Evolutionary conservation across 2,888 invertebrate genomes (phyloP).

Genomic region (Podotricha telesiphe): DNA sequence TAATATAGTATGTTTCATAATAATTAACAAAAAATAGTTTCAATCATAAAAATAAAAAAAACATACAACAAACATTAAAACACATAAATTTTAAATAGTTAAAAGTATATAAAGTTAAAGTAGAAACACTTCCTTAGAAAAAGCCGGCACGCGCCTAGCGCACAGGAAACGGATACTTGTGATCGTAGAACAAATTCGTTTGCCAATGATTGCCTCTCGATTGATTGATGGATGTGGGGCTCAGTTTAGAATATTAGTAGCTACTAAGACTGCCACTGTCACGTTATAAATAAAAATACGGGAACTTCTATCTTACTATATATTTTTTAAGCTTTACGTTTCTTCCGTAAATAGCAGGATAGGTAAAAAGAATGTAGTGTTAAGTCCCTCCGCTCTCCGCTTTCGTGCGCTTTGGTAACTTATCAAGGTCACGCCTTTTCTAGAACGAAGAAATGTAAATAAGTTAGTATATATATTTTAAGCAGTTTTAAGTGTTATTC

Average conservation of each 20-base stretch:
- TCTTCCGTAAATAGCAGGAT: no score
- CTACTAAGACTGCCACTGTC: slow-evolving; percentile 6
- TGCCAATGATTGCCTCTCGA: slow-evolving; percentile 47
- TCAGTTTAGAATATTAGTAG: slow-evolving; percentile 34
- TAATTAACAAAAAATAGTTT: no score
- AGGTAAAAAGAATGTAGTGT: no score
- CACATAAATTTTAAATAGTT: background rate
- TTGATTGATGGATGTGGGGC: slow-evolving; percentile 50
- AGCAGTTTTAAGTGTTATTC: no score
- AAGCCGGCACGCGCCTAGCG: slow-evolving; percentile 41
- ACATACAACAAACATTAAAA: background rate
- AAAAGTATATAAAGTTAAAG: slow-evolving; percentile 12
- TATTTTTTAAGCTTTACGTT: no score
- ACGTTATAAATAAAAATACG: slow-evolving; percentile 12
- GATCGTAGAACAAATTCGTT: slow-evolving; percentile 48
- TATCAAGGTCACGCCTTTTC: no score
- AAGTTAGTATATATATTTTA: no score
- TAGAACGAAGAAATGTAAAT: no score
- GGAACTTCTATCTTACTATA: no score
- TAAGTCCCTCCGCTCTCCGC: no score
- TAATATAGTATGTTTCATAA: no score
- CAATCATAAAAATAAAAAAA: background rate
- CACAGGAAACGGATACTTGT: slow-evolving; percentile 48
- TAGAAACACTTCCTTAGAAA: slow-evolving; percentile 38
- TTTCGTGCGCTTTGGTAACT: no score